Conservation (phyloP, 1,140 invertebrate species). For the Popillia japonica region DNA sequence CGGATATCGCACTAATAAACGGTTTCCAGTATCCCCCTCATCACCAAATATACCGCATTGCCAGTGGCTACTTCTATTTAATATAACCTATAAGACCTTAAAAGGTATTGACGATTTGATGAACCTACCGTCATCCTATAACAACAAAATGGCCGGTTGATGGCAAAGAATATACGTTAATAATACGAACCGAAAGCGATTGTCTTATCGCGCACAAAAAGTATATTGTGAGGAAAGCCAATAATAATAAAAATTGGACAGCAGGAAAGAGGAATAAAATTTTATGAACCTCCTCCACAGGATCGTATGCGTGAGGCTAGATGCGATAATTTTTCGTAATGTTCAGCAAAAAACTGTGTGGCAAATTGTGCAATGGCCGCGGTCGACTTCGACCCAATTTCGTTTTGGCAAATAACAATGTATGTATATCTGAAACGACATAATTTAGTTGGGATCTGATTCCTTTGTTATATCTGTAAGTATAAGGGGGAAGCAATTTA, state of each 20-base stretch:
- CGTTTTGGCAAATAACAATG: background rate
- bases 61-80: background rate
- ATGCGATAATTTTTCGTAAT: constrained; percentile 1
- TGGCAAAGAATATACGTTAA: constrained; percentile 4
- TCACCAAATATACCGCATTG: constrained; percentile 7
- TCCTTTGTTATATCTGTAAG: background rate
- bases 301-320: background rate
- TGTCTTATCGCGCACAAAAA: constrained; percentile 27
- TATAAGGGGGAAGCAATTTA: background rate
- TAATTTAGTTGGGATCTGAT: background rate
- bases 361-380: background rate
- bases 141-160: constrained; percentile 14
- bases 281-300: constrained; percentile 9
- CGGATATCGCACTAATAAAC: constrained; percentile 1
- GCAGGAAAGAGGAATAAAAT: constrained; percentile 15
- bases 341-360: constrained; percentile 16
- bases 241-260: constrained; percentile 34
- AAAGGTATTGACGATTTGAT: constrained; percentile 32
- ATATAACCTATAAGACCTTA: background rate
- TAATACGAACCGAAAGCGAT: background rate
- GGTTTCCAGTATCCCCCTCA: background rate
- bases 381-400: background rate
- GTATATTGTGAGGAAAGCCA: constrained; percentile 1
- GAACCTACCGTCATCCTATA: constrained; percentile 10
- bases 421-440: background rate